These are phyloP conservation scores for Abramis brama DNA, from an alignment of 2,113 vertebrate species.

Conservation along the genomic window DNA sequence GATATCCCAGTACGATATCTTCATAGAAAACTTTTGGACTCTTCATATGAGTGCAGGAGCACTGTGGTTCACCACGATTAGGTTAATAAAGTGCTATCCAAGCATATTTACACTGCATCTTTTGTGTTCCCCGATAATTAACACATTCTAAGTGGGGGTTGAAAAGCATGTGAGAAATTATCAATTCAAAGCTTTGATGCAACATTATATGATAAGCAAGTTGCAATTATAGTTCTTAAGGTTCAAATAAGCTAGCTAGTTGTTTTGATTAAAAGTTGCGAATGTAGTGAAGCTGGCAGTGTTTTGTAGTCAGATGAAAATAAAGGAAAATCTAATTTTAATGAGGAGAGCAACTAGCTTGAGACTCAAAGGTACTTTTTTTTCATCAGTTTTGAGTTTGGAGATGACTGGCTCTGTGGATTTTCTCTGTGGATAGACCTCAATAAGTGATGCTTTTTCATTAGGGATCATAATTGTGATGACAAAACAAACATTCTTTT, in stretches of 20 bases:
- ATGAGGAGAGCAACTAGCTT: slow-evolving; percentile 18
- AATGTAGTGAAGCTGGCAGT: background rate
- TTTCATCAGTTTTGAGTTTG: background rate
- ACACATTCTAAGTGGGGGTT: slow-evolving; percentile 26
- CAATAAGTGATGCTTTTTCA: background rate
- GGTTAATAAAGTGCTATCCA: background rate
- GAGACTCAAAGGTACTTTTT: background rate
- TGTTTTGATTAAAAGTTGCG: slow-evolving; percentile 38
- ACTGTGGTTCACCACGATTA: background rate
- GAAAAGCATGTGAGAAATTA: slow-evolving; percentile 35
- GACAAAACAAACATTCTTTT: background rate
- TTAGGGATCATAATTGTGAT: background rate
- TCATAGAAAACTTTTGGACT: background rate
- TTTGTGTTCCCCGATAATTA: slow-evolving; percentile 37
- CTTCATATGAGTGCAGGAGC: background rate
- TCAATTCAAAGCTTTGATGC: slow-evolving; percentile 29
- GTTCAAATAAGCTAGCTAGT: slow-evolving; percentile 15
- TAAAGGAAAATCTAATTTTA: slow-evolving; percentile 7
- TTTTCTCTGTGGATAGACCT: background rate
- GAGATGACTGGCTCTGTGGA: background rate
- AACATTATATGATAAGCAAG: slow-evolving; percentile 36
- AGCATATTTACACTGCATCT: background rate
- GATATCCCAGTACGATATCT: background rate
- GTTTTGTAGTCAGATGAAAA: background rate
- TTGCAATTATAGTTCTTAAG: slow-evolving; percentile 32